Evolutionary conservation across 2,797 vertebrate genomes (phyloP).

Genomic region (Cyprinella venusta): DNA sequence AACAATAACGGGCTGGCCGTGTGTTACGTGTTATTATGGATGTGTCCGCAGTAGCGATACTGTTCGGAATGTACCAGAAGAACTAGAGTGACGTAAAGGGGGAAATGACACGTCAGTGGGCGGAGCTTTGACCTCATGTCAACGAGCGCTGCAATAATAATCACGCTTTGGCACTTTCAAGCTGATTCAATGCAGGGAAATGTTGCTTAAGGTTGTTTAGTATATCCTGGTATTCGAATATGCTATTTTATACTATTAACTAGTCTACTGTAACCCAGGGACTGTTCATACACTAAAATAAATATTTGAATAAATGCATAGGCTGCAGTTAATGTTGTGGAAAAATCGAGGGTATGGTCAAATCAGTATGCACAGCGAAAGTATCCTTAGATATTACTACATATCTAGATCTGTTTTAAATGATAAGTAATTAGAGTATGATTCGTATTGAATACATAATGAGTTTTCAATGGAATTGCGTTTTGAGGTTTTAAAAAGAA

Average conservation of each 20-base stretch:
- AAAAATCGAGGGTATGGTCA: not conserved
- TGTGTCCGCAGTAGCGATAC: not conserved
- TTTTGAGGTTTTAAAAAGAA: not conserved
- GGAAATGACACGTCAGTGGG: conserved; percentile 44
- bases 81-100: not conserved
- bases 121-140: conserved; percentile 33
- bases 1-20: not conserved
- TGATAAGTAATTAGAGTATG: too few relatives aligned
- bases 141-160: not conserved
- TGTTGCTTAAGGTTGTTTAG: not conserved
- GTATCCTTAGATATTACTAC: not conserved
- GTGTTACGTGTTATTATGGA: conserved; percentile 49
- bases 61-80: conserved; percentile 52
- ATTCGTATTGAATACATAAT: not conserved
- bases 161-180: too few relatives aligned
- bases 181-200: conserved; percentile 37
- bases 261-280: not conserved
- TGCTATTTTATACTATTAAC: not conserved
- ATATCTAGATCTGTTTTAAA: not conserved
- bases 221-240: not conserved
- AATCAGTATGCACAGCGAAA: not conserved
- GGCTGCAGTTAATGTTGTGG: not conserved
- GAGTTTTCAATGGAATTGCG: not conserved
- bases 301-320: not conserved
- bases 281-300: not conserved